Conservation (phyloP, 2,888 invertebrate genomes). For the Sarcophaga variegata region DNA sequence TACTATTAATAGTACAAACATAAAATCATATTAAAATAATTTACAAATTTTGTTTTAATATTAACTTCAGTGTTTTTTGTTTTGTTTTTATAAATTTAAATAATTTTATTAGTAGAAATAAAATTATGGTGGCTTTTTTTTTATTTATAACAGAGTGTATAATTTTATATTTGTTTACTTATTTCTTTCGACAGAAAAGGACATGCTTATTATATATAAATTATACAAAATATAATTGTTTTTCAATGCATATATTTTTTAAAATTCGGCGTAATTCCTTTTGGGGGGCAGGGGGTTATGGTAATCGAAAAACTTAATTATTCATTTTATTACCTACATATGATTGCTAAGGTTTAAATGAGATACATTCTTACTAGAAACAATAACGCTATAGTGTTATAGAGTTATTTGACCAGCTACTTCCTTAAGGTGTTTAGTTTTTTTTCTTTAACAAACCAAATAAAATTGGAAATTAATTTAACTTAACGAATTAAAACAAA, state of each 20-base stretch:
- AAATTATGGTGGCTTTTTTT: background rate
- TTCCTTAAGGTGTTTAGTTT: background rate
- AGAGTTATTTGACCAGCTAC: constrained; percentile 1
- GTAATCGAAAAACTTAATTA: background rate
- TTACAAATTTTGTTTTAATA: constrained; percentile 35
- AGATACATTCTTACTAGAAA: constrained; percentile 11
- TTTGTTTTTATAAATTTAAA: constrained; percentile 34
- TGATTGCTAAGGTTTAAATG: background rate
- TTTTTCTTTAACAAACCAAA: background rate
- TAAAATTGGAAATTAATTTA: constrained; percentile 27
- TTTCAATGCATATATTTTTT: background rate
- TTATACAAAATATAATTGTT: constrained; percentile 12
- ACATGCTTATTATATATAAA: constrained; percentile 2
- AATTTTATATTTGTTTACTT: background rate
- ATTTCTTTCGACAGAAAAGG: background rate
- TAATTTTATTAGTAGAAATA: background rate
- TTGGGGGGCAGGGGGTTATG: background rate
- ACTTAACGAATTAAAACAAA: constrained; percentile 45
- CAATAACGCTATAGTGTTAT: background rate
- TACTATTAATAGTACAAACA: constrained; percentile 8
- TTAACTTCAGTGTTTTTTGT: constrained; percentile 27
- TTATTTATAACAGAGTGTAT: background rate
- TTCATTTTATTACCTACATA: background rate
- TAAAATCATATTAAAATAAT: constrained; percentile 40
- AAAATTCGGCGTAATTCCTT: background rate